phyloP scores from a whole-genome alignment of 2,113 vertebrate species.

The Pteropus alecto region DNA sequence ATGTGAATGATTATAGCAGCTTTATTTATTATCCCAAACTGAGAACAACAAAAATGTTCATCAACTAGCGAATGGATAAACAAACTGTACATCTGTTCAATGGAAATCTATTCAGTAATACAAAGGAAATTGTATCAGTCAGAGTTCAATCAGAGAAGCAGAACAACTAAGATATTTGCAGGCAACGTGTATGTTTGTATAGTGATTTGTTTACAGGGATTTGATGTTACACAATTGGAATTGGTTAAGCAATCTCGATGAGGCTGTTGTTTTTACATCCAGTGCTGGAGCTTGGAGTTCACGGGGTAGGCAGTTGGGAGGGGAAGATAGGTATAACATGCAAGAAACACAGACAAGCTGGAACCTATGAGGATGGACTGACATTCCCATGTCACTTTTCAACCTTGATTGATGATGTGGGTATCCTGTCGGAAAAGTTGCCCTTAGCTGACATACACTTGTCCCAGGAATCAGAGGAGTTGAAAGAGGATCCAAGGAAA shows the following conservation, averaged over 20 bases:
- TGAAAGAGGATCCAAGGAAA: neutral
- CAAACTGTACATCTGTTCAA: neutral
- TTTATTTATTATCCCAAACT: neutral
- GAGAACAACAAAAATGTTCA: neutral
- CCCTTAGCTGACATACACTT: neutral
- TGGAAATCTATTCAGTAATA: neutral
- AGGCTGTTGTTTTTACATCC: neutral
- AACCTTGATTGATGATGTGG: neutral
- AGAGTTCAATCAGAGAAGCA: constrained; percentile 6
- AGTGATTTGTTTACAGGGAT: neutral
- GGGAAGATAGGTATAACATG: neutral
- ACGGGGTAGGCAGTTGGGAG: neutral
- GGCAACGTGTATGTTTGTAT: too few relatives aligned
- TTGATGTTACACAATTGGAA: neutral
- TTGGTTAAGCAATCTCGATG: neutral
- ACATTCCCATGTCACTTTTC: neutral
- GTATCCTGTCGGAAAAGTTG: neutral
- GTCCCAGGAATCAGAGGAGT: neutral
- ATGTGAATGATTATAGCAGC: neutral
- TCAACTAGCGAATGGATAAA: neutral
- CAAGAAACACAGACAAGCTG: neutral
- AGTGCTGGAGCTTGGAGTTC: neutral
- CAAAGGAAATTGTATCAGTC: neutral
- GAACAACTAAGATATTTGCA: neutral
- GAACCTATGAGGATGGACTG: neutral